Base-by-base conservation (phyloP, 2,888 invertebrate species). In the Hedya salicella region DNA sequence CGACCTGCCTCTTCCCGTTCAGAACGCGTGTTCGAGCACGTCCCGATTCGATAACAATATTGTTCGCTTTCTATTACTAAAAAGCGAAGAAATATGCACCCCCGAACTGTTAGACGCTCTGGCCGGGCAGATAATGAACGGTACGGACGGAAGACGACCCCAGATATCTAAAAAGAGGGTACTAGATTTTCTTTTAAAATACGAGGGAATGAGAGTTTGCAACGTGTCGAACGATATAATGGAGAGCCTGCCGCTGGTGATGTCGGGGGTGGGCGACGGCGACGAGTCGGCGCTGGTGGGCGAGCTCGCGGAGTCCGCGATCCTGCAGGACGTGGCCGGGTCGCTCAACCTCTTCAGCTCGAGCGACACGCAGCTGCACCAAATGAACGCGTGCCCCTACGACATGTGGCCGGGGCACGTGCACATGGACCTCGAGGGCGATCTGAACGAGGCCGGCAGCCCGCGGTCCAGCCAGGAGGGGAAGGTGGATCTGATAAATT, bases 31-130 rank as follows among this genome's bases (percentile, higher is more conserved):
- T 67, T 75, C 81, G 8, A 81, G 74, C 61, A 74, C 82, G 17
- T 77, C 85, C 60, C 88, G 86, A 67, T 83, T 93, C 32, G 89
- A 93, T 72, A 91, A 91, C 72, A 93, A 91, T 76, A 87, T 94
- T 44, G 86, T 94, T 52, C 84, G 92, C 59, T 93, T 94, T 78
- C 80, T 95, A 67, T 81, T 93, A 39, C 77, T 90, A 39, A 93
- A 93, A 77, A 91, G 92, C 67, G 93, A 93, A 50, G 94, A 94
- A 73, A 81, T 89, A 49, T 93, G 93, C 70, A 90, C 92, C 0
- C 75, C 87, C 14, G 92, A 93, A 17, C 82, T 94, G 16, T 72
- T 94, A 21, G 92, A 93, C 66, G 77, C 89, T 25, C 79, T 95
- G 21, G 91, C 93, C 48, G 82, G 91, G 36, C 85, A 93, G 32